Evolutionary conservation across 2,113 vertebrate genomes (phyloP).

Genomic region (Narcine bancroftii): DNA sequence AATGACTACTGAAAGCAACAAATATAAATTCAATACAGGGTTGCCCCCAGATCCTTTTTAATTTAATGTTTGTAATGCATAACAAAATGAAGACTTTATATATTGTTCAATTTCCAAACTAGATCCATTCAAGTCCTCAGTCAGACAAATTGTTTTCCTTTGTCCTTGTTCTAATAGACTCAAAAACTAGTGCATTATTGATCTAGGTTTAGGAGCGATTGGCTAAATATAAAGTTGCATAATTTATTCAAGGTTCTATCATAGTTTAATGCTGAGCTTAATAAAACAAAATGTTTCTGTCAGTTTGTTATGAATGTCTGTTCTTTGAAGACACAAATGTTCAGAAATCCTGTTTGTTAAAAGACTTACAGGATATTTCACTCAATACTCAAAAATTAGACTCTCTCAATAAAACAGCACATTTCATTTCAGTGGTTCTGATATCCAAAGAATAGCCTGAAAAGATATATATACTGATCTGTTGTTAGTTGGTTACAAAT

Average conservation of each 20-base stretch:
- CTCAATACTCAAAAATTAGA: background rate
- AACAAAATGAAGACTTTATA: background rate
- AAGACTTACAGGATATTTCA: background rate
- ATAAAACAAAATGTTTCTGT: background rate
- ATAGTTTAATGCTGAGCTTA: background rate
- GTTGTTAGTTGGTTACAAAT: background rate
- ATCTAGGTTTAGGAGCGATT: background rate
- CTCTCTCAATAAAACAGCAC: background rate
- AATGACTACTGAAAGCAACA: constrained; percentile 11
- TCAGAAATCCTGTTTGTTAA: background rate
- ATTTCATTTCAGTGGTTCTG: background rate
- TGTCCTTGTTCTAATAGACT: background rate
- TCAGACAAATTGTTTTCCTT: constrained; percentile 17
- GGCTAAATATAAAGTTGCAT: background rate
- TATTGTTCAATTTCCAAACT: constrained; percentile 16
- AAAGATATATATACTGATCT: background rate
- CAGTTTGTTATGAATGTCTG: background rate
- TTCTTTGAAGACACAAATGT: background rate
- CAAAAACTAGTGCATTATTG: background rate
- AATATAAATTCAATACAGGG: constrained; percentile 35
- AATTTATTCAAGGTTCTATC: background rate
- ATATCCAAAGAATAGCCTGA: background rate
- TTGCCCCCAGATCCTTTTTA: constrained; percentile 28
- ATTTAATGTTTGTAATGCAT: background rate
- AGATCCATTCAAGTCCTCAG: background rate